phyloP scores from a whole-genome alignment of 2,888 invertebrate genomes.

The Acholoe squamosa region DNA sequence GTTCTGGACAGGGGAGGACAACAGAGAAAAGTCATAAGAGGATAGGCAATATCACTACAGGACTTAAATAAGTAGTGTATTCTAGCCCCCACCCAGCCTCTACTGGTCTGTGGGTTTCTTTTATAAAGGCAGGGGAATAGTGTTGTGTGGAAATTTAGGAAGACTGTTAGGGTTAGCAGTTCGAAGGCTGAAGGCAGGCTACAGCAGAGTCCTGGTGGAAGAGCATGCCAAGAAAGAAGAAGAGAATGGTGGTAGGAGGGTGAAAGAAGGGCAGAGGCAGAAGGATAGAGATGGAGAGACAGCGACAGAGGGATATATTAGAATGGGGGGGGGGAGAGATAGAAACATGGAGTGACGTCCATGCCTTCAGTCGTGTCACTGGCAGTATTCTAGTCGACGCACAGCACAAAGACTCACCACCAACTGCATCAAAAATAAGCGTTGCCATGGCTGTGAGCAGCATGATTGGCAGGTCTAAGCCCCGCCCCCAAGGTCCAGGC shows the following conservation, averaged over 20 bases:
- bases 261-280: background rate
- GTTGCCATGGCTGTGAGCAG: conserved; percentile 12
- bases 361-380: background rate
- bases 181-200: no score
- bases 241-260: background rate
- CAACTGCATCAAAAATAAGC: conserved; percentile 39
- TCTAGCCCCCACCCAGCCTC: no score
- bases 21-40: no score
- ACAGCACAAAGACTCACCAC: background rate
- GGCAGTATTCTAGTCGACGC: background rate
- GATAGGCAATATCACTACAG: no score
- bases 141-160: no score
- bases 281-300: background rate
- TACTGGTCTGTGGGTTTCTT: no score
- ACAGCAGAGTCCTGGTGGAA: no score
- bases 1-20: no score
- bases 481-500: conserved; percentile 30
- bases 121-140: no score
- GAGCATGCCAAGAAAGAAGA: background rate
- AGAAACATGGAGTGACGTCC: background rate
- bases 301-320: background rate
- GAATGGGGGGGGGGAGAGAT: background rate
- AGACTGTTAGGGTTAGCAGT: no score
- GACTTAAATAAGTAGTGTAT: no score
- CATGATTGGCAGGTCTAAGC: conserved; percentile 58